phyloP scores from a whole-genome alignment of 2,113 vertebrate genomes.

The Corydoras maculifer region DNA sequence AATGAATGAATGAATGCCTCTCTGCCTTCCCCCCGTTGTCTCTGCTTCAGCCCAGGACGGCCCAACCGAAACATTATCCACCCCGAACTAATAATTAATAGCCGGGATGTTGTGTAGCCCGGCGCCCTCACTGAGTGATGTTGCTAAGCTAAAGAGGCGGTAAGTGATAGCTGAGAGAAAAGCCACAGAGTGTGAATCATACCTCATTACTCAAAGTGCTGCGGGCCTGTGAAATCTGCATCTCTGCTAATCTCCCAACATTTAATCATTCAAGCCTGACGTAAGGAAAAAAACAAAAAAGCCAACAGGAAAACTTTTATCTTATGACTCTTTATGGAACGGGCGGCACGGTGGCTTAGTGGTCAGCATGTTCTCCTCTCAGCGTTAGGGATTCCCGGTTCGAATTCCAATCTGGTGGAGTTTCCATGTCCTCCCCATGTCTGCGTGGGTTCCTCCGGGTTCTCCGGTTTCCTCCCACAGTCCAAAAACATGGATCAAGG shows the following conservation, averaged over 20 bases:
- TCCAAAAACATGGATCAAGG: no score
- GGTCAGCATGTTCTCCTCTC: no score
- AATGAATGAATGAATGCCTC: no score
- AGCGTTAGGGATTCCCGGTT: no score
- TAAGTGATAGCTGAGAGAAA: conserved; percentile 48
- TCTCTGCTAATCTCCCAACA: conserved; percentile 10
- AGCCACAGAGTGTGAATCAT: conserved; percentile 55
- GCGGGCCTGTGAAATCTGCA: conserved; percentile 12
- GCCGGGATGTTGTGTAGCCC: conserved; percentile 18
- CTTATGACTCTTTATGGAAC: no score
- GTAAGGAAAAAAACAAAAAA: neutral
- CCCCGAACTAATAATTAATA: conserved; percentile 39
- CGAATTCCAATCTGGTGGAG: no score
- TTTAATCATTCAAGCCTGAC: conserved; percentile 21
- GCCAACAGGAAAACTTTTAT: no score
- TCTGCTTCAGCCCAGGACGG: neutral
- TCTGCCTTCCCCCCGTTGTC: neutral
- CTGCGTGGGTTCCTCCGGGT: no score
- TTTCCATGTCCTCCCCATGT: no score
- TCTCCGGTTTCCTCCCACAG: no score
- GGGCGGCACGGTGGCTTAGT: no score
- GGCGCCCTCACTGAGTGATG: conserved; percentile 56
- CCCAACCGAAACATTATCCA: neutral
- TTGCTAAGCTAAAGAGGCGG: conserved; percentile 50
- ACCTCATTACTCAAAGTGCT: conserved; percentile 58